Evolutionary conservation across 23 tunicate genomes (phyloP), one percentile per base, ranked within the genome.

Genomic region (Phallusia fumigata): DNA sequence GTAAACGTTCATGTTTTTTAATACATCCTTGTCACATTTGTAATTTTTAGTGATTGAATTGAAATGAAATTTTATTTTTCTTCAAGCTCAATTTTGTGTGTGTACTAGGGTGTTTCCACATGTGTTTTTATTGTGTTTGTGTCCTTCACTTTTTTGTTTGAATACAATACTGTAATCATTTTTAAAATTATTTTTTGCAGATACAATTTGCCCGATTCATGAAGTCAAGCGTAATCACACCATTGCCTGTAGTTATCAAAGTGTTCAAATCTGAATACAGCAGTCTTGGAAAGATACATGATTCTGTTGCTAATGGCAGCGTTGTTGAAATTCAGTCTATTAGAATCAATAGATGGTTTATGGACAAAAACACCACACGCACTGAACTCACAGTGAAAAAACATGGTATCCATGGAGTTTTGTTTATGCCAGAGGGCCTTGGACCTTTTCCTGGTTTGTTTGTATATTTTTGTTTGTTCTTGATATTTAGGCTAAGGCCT

Each of bases 391-490:
- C 53, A 0, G 30, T 53, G 34, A 45, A 77, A 69, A 82, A 82
- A 33, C 53, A 82, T 69, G 85, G 78, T 35, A 26, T 82, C 15
- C 34, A 19, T 69, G 82, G 88, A 11, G 52, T 82, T n/a, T 36
- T 84, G 33, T 84, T 84, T 65, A 21, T 84, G 13, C 88, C 88
- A 76, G 32, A 69, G 30, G 88, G 88, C 8, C 34, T 49, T 15
- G 88, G 88, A 53, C 88, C 82, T 21, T 74, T 36, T 84, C 88
- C 88, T 31, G 80, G 80, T 84, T 11, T 15, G 69, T 58, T n/a
- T n/a, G n/a, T n/a, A n/a, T n/a, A n/a, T n/a, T n/a, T n/a, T n/a
- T n/a, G n/a, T n/a, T n/a, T n/a, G n/a, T n/a, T n/a, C n/a, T n/a
- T n/a, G n/a, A n/a, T n/a, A n/a, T n/a, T n/a, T n/a, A n/a, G n/a